A percentile compares a stretch with the other conserved stretches of the same genome.
These are phyloP conservation scores for Dynastes hyllus DNA, from an alignment of 2,888 invertebrate genomes.

Conservation along the genomic window DNA sequence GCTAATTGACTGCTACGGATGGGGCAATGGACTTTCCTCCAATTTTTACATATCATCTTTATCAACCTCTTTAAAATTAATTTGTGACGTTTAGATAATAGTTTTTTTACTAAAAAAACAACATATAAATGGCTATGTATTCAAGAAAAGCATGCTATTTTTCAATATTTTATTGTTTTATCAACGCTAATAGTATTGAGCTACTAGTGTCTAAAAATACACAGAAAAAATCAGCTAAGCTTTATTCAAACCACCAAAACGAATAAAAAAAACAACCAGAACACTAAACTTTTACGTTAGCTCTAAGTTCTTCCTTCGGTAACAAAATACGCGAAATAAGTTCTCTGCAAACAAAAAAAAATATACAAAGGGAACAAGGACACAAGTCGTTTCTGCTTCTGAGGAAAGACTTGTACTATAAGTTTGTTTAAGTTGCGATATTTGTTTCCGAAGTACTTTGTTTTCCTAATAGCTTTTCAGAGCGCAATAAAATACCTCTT, in stretches of 20 bases:
- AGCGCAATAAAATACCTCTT: conserved; percentile 50
- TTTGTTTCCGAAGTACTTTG: conserved; percentile 50
- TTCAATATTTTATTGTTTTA: too few species aligned
- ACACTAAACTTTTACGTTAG: not conserved
- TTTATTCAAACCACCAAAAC: not conserved
- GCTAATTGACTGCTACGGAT: too few species aligned
- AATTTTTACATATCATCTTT: too few species aligned
- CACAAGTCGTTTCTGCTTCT: conserved; percentile 5
- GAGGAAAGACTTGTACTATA: conserved; percentile 27
- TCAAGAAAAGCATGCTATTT: too few species aligned
- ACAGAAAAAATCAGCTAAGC: too few species aligned
- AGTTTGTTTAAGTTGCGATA: conserved; percentile 46
- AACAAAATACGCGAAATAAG: conserved; percentile 8
- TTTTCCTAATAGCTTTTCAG: conserved; percentile 54
- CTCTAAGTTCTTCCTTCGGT: not conserved
- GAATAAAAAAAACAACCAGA: not conserved
- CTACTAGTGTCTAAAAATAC: too few species aligned
- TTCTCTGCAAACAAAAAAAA: not conserved
- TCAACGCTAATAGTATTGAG: too few species aligned
- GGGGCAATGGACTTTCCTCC: too few species aligned
- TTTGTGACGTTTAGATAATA: too few species aligned
- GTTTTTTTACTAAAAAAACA: too few species aligned
- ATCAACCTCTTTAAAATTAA: too few species aligned
- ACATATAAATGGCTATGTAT: too few species aligned
- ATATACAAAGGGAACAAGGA: conserved; percentile 28